Percentiles rank a stretch among this genome's conserved stretches.
Evolutionary conservation across 2,797 vertebrate species (phyloP).

Genomic region (Brachyalestes nurse): DNA sequence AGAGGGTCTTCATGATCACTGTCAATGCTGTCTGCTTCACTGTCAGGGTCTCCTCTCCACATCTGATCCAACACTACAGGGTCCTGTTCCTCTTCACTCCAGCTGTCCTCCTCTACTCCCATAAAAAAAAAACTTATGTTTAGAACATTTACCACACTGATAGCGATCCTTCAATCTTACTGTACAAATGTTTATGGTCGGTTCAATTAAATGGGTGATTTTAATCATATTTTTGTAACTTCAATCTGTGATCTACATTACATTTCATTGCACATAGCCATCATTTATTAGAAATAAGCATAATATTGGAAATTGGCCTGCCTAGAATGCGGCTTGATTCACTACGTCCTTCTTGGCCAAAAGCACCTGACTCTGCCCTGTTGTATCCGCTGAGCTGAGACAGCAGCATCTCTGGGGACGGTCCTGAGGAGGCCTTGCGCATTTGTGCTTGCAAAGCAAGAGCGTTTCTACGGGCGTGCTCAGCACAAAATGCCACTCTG

Average conservation of each 20-base stretch:
- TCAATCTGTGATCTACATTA: neutral
- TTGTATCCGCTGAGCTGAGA: slow-evolving; percentile 93
- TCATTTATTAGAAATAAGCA: neutral
- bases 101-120: slow-evolving; percentile 91
- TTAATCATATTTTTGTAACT: too few relatives aligned
- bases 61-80: slow-evolving; percentile 91
- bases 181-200: neutral
- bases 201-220: neutral
- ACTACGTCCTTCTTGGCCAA: slow-evolving; percentile 81
- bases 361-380: slow-evolving; percentile 79
- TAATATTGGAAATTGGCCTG: slow-evolving; percentile 58
- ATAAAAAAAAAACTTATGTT: neutral
- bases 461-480: slow-evolving; percentile 90
- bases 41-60: slow-evolving; percentile 96
- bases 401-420: slow-evolving; percentile 85
- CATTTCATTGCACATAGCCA: neutral
- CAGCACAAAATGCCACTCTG: slow-evolving; percentile 88
- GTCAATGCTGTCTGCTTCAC: slow-evolving; percentile 94
- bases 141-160: neutral
- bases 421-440: slow-evolving; percentile 84
- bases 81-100: slow-evolving; percentile 91
- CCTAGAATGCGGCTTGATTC: slow-evolving; percentile 89
- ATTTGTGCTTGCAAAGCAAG: slow-evolving; percentile 90
- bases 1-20: slow-evolving; percentile 97
- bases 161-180: too few relatives aligned